Evolutionary conservation across 2,113 vertebrate genomes (phyloP).

Genomic region (Cebidichthys violaceus): DNA sequence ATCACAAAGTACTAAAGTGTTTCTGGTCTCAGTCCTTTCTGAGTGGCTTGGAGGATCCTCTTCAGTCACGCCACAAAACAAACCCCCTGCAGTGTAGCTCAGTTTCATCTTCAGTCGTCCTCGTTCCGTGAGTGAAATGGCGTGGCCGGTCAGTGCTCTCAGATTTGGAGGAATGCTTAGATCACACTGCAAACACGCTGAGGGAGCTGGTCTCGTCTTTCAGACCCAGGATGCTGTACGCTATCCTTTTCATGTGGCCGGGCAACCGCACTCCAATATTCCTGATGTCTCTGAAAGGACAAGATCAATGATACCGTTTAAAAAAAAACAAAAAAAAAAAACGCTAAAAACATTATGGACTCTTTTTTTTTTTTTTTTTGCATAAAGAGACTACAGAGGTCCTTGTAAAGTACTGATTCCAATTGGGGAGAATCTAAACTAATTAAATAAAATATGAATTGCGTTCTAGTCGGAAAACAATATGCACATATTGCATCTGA

Average conservation of each 20-base stretch:
- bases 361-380: too few species aligned
- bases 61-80: slow-evolving; percentile 63
- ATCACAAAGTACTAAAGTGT: slow-evolving; percentile 74
- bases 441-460: neutral
- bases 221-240: slow-evolving; percentile 93
- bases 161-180: slow-evolving; percentile 65
- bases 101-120: slow-evolving; percentile 41
- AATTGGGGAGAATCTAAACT: neutral
- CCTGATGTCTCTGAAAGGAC: slow-evolving; percentile 88
- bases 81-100: slow-evolving; percentile 25
- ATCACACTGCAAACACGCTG: slow-evolving; percentile 87
- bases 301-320: neutral
- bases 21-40: slow-evolving; percentile 68
- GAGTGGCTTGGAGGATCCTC: slow-evolving; percentile 49
- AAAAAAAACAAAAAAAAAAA: too few species aligned
- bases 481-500: neutral
- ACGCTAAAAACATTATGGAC: slow-evolving; percentile 29
- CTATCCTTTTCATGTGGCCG: slow-evolving; percentile 95
- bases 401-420: neutral
- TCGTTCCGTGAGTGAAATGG: slow-evolving; percentile 66
- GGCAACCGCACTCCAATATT: slow-evolving; percentile 92
- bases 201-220: slow-evolving; percentile 89
- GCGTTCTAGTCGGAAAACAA: neutral
- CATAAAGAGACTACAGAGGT: neutral
- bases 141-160: slow-evolving; percentile 73